These are phyloP conservation scores for Didymodactylos carnosus DNA, from an alignment of 2,888 invertebrate genomes.

Conservation along the genomic window DNA sequence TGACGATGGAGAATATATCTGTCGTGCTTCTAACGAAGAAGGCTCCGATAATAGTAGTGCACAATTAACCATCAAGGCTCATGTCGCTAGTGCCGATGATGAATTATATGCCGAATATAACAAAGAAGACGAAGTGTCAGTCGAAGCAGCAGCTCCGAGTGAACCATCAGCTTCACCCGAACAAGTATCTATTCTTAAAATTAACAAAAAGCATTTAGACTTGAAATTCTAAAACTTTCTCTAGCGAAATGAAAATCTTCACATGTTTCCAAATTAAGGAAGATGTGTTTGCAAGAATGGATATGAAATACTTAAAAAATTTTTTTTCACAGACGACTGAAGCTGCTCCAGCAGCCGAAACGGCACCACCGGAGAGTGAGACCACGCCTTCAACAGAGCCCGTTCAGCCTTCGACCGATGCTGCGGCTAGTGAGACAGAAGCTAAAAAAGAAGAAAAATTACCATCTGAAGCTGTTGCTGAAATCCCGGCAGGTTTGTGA, in stretches of 20 bases:
- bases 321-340: no score
- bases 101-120: background rate
- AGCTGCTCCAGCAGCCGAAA: background rate
- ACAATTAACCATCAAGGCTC: conserved; percentile 3
- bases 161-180: background rate
- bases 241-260: no score
- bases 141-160: no score
- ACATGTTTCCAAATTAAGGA: no score
- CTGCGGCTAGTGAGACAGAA: background rate
- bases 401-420: no score
- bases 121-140: background rate
- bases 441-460: conserved; percentile 1
- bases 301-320: no score
- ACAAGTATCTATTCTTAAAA: no score
- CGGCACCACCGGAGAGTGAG: no score
- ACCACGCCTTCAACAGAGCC: no score
- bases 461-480: background rate
- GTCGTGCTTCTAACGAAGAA: conserved; percentile 75
- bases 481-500: background rate
- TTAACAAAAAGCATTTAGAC: background rate
- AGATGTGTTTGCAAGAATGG: no score
- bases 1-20: conserved; percentile 56
- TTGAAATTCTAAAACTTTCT: background rate
- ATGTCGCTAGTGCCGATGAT: background rate
- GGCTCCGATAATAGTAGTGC: conserved; percentile 56